These are phyloP conservation scores for Ips typographus DNA, from an alignment of 1,140 invertebrate genomes.

Conservation along the genomic window DNA sequence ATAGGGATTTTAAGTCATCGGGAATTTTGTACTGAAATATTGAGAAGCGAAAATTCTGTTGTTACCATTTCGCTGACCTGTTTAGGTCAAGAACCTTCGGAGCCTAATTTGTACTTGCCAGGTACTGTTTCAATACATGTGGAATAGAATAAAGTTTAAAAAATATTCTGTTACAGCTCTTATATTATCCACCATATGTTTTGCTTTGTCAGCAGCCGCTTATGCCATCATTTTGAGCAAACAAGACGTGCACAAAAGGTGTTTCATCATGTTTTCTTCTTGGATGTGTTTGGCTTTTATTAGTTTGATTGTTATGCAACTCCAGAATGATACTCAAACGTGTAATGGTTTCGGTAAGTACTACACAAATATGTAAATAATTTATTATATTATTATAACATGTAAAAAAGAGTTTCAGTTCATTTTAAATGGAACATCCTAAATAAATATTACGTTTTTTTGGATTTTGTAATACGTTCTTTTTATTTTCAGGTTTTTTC, in stretches of 20 bases:
- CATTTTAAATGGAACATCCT: no score
- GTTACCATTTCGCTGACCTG: conserved; percentile 1
- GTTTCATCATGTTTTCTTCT: conserved; percentile 34
- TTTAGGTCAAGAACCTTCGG: neutral
- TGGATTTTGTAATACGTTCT: neutral
- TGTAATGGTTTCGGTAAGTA: conserved; percentile 39
- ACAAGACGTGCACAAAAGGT: conserved; percentile 37
- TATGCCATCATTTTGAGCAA: conserved; percentile 33
- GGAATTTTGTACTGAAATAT: conserved; percentile 32
- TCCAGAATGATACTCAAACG: conserved; percentile 25
- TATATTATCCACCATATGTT: conserved; percentile 37
- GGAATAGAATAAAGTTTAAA: neutral
- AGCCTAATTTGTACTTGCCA: conserved; percentile 27
- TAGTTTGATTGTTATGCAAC: conserved; percentile 27
- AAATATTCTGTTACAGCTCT: conserved; percentile 30
- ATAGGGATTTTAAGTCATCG: conserved; percentile 24
- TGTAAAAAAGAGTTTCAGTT: neutral
- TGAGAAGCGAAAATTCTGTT: neutral
- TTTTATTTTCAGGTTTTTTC: conserved; percentile 36
- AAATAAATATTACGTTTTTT: no score
- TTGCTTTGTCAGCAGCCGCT: conserved; percentile 30
- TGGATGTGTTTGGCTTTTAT: conserved; percentile 38
- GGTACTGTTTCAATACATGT: neutral
- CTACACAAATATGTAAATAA: neutral
- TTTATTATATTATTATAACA: neutral